Evolutionary conservation across 2,797 vertebrate species (phyloP).

Genomic region (Eupleurogrammus muticus): DNA sequence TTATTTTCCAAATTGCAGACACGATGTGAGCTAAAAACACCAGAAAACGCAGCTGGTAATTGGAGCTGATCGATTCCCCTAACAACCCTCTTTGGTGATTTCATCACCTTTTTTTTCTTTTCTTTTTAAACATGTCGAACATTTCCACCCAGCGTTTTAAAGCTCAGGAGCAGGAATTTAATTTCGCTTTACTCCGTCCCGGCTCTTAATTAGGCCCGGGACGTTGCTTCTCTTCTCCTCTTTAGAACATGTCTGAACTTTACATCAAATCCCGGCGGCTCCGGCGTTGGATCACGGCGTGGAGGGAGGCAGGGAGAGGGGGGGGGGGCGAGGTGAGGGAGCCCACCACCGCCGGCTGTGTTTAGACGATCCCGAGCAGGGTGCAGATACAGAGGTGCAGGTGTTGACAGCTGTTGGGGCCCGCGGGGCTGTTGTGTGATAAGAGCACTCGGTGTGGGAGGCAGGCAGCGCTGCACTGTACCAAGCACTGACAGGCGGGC

Average conservation of each 20-base stretch:
- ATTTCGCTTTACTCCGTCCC: not conserved
- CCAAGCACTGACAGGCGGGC: constrained; percentile 8
- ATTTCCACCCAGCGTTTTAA: not conserved
- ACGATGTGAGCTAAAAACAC: not conserved
- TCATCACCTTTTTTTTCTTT: not conserved
- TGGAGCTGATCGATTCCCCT: not conserved
- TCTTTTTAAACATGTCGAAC: not conserved
- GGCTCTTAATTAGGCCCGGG: not conserved
- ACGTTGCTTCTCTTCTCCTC: not conserved
- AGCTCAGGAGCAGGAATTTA: not conserved
- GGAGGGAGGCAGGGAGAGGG: not conserved
- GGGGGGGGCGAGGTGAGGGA: not conserved
- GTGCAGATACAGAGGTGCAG: constrained; percentile 35
- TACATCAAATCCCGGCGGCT: constrained; percentile 2
- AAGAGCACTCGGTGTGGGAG: constrained; percentile 43
- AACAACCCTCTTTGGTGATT: not conserved
- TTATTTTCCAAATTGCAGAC: not conserved
- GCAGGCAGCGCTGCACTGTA: constrained; percentile 9
- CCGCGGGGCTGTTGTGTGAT: constrained; percentile 50
- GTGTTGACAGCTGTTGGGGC: constrained; percentile 47
- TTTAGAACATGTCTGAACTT: constrained; percentile 15
- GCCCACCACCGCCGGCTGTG: constrained; percentile 18
- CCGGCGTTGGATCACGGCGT: constrained; percentile 6
- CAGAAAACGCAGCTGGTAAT: not conserved
- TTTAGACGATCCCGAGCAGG: constrained; percentile 19